Evolutionary conservation across 2,113 vertebrate species (phyloP), one percentile per base, ranked within the genome.

Genomic region (Sapajus apella): DNA sequence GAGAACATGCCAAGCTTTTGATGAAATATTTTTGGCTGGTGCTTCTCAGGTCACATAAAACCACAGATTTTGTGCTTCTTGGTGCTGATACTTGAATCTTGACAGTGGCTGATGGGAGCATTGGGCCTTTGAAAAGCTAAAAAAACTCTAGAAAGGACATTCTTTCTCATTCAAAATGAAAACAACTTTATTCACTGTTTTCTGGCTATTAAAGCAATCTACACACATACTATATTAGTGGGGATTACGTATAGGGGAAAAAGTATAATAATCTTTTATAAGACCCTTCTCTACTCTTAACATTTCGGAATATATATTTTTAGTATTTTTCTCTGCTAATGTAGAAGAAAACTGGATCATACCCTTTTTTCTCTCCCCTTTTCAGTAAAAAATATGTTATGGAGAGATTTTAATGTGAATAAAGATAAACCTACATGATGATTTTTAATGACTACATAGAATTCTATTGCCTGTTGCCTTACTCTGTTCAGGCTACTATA

Each of bases 301-400:
- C 3, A 58, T 73, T 92, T 77, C 47, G 18, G 10, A 52, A 12
- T 55, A 1, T 43, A n/a, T 66, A 43, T 43, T 32, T 20, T n/a
- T 66, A 84, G 50, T 25, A 82, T 43, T 91, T 92, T 92, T n/a
- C 9, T 73, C 80, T 95, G 72, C 6, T 73, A 72, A 61, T 35
- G 37, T 91, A 14, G 30, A 79, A 61, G 7, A 91, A 87, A 85
- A 81, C 40, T 50, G 5, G 8, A 20, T 87, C 43, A 76, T 85
- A 47, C 32, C 5, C n/a, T 80, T 52, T 83, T 77, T 91, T 73
- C 8, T 73, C 1, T 64, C 9, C 11, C 18, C 17, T 73, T 90
- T 88, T 88, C 20, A 72, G 27, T 27, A 50, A 68, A 17, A 5
- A 40, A 40, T 64, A 10, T 73, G 27, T 52, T 64, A 64, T 64